phyloP scores from a whole-genome alignment of 2,888 invertebrate species.

The Hypselothyrea guttata region DNA sequence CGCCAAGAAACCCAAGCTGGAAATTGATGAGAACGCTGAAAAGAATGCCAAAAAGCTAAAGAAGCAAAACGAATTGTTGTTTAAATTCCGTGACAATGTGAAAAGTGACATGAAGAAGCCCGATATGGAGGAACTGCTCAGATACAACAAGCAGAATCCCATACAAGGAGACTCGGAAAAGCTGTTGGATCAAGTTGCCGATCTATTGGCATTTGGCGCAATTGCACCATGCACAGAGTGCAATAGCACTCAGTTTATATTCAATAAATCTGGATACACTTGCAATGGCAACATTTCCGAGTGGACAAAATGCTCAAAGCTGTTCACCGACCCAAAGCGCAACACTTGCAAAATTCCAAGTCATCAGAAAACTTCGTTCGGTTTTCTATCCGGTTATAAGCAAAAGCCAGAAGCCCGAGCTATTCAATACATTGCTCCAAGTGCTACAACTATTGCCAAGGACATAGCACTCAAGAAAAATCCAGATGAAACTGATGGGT shows the following conservation, averaged over 20 bases:
- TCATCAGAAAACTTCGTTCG: constrained; percentile 84
- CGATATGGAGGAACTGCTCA: constrained; percentile 86
- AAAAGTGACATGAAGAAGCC: constrained; percentile 84
- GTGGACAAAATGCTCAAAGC: constrained; percentile 93
- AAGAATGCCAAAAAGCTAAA: constrained; percentile 84
- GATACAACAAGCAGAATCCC: constrained; percentile 88
- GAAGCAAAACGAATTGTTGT: constrained; percentile 80
- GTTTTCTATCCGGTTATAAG: constrained; percentile 86
- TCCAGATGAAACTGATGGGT: constrained; percentile 80
- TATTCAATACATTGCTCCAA: constrained; percentile 84
- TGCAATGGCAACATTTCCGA: constrained; percentile 89
- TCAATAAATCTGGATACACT: constrained; percentile 89
- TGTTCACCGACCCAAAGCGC: constrained; percentile 88
- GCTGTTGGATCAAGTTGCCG: constrained; percentile 88
- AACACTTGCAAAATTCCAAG: constrained; percentile 87
- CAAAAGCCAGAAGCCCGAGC: constrained; percentile 84
- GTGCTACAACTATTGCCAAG: constrained; percentile 75
- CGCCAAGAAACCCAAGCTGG: constrained; percentile 88
- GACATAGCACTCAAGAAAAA: constrained; percentile 55
- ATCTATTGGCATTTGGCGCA: constrained; percentile 94
- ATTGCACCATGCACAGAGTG: constrained; percentile 91
- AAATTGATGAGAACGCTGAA: constrained; percentile 85
- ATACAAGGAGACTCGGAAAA: constrained; percentile 86
- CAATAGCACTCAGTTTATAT: constrained; percentile 87
- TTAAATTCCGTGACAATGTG: constrained; percentile 86